A percentile compares a stretch with the other conserved stretches of the same genome.
These are phyloP conservation scores for Punctoribates punctum DNA, from an alignment of 2,888 invertebrate genomes.

Conservation along the genomic window DNA sequence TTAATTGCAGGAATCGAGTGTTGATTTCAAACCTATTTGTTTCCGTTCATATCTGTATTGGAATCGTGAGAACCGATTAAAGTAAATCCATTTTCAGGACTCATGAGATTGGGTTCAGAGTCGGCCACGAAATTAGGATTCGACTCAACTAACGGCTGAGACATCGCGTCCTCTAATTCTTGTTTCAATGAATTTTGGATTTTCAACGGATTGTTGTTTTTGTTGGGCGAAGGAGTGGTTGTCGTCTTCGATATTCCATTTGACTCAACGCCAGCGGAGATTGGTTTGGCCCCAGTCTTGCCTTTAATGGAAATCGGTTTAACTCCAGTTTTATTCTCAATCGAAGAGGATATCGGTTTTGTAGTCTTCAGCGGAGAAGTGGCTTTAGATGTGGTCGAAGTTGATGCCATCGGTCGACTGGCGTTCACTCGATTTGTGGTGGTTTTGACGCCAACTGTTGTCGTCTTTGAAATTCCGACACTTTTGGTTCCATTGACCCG, in stretches of 20 bases:
- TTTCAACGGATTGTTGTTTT: neutral
- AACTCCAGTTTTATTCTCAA: neutral
- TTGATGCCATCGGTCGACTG: too few species aligned
- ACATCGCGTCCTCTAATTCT: neutral
- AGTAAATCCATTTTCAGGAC: too few species aligned
- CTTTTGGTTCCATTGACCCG: neutral
- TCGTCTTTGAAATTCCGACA: too few species aligned
- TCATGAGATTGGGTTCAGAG: too few species aligned
- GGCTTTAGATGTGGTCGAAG: too few species aligned
- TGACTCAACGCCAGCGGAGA: neutral
- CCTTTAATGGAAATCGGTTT: neutral
- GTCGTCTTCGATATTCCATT: too few species aligned
- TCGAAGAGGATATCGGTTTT: neutral
- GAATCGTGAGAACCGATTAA: neutral
- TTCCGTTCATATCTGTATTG: neutral
- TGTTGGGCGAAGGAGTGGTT: neutral
- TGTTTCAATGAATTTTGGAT: neutral
- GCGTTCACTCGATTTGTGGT: too few species aligned
- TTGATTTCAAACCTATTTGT: neutral
- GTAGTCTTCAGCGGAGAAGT: too few species aligned
- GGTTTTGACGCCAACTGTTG: too few species aligned
- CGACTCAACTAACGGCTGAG: neutral
- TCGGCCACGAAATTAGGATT: neutral
- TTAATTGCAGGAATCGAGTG: neutral
- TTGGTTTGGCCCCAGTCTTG: neutral